Evolutionary conservation across 2,113 vertebrate genomes (phyloP), one percentile per base, ranked within the genome.

Genomic region (Nesogale talazaci): DNA sequence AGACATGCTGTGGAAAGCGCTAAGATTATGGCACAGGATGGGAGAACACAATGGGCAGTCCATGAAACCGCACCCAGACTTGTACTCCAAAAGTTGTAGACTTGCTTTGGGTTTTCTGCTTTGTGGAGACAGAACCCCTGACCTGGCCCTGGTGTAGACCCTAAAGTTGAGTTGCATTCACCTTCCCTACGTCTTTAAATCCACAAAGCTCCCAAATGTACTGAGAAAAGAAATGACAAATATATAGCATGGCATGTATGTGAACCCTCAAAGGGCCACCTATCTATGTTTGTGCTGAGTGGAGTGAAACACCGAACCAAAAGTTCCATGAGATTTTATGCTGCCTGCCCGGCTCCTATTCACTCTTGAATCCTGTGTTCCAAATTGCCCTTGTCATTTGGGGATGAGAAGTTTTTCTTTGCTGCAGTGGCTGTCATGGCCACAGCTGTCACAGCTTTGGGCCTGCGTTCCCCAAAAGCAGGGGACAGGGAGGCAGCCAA

Each of bases 321-420:
- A 67, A 81, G 27, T 70, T 83, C 46, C 90, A 19, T 76, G 63
- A 69, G 78, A 70, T 75, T 80, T 74, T 69, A 88, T 4, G n/a
- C 72, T 83, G 25, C 22, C 52, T 77, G 29, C 16, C 23, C 31
- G 81, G 46, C 63, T 90, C 36, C 77, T 19, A 1, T 88, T 38
- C 67, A n/a, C 40, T 79, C 84, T 92, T 83, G 84, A 84, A 86
- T 83, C 65, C 82, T 61, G 27, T 57, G 86, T 57, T 19, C 63
- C 78, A 94, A 93, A 22, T 38, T 70, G 83, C 72, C 83, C 72
- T 59, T 92, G 86, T 85, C 46, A 61, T 70, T n/a, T 83, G 19
- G 38, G 56, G 75, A 65, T 34, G 42, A 84, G 70, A 57, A 57
- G 46, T 31, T 92, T 80, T 59, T 83, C 76, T 85, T 75, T 82